Conservation (phyloP, 2,797 vertebrate genomes). For the Simalia tracyae region DNA sequence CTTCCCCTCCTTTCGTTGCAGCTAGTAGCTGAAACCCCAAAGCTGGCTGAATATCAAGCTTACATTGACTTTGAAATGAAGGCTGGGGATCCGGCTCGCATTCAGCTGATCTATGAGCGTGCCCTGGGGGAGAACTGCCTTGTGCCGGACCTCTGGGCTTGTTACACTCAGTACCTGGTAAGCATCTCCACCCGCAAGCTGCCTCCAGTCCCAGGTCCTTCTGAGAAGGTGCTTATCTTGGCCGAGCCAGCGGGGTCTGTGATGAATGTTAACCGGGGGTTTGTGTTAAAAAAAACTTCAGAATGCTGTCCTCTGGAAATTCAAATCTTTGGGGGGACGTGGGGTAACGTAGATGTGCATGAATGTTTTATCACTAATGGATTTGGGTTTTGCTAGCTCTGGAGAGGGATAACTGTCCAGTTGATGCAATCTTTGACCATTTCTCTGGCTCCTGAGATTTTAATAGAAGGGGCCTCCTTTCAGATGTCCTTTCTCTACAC, state of each 20-base stretch:
- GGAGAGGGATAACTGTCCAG: no score
- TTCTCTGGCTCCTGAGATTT: neutral
- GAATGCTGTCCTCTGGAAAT: neutral
- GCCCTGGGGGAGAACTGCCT: constrained; percentile 95
- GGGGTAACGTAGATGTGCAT: neutral
- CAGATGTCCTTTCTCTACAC: neutral
- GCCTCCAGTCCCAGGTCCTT: neutral
- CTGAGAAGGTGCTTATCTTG: neutral
- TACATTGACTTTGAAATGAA: constrained; percentile 94
- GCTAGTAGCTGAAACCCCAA: constrained; percentile 90
- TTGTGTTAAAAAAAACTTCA: neutral
- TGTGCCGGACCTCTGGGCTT: constrained; percentile 95
- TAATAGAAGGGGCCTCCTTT: neutral
- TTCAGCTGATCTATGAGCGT: constrained; percentile 92
- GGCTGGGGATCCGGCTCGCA: constrained; percentile 89
- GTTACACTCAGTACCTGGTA: constrained; percentile 91
- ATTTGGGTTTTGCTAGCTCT: neutral
- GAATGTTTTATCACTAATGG: neutral
- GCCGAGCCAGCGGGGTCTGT: no score
- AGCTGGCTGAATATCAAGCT: constrained; percentile 89
- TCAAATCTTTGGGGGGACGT: neutral
- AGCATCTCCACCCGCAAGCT: constrained; percentile 55
- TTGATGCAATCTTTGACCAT: neutral
- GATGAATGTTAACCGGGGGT: neutral
- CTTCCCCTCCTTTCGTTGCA: constrained; percentile 60